Evolutionary conservation across 2,797 vertebrate species (phyloP), one percentile per base, ranked within the genome.

Genomic region (Mustela erminea): DNA sequence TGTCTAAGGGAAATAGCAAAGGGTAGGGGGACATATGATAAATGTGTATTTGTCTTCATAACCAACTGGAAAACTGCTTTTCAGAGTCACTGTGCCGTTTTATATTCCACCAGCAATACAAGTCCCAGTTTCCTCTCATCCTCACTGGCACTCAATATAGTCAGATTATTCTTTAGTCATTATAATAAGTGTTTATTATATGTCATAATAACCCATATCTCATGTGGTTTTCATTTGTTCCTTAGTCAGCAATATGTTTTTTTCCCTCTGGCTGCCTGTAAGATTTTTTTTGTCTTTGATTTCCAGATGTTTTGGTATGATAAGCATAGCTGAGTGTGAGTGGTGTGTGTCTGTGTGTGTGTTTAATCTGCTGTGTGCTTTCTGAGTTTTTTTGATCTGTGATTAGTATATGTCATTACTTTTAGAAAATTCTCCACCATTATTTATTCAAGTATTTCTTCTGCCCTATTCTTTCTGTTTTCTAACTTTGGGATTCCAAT

Each of bases 251-350:
- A 21, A 68, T 21, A n/a, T 89, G 25, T 27, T 49, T 62, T 62
- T 18, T 56, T 49, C 35, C 23, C 38, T 62, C 49, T 72, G 38
- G 25, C 29, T 85, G 29, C 38, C 41, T 91, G 32, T 80, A 75
- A 75, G 18, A 23, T 88, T 87, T 85, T n/a, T 43, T 78, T 92
- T 52, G 11, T 86, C 38, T 92, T 91, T 77, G 38, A n/a, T 82
- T 91, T 97, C 58, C 54, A 52, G 49, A 87, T 41, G 41, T 93
- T 92, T 95, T 85, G 49, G 43, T 72, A 66, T 62, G 93, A 58
- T 92, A 92, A 95, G 14, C 18, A 4, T 81, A 38, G 72, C 6
- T 27, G 10, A 35, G 15, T 89, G 3, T 58, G 20, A 15, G 12
- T 43, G 18, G 18, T 18, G 29, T 74, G 10, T 62, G 43, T 32